phyloP scores from a whole-genome alignment of 2,888 invertebrate species.

The Celastrina argiolus region DNA sequence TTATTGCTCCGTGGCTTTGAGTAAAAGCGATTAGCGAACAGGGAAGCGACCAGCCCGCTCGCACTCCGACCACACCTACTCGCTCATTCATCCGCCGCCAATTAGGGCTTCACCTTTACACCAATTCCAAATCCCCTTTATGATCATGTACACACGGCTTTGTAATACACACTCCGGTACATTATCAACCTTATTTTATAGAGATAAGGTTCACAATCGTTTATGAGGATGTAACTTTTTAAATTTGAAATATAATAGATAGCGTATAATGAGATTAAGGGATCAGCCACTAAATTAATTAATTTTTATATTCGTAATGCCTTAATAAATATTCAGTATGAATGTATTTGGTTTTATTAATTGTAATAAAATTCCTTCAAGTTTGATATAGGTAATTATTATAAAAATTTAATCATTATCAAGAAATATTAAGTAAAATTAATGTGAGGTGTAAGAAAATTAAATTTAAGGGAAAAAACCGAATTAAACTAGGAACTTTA shows the following conservation, averaged over 20 bases:
- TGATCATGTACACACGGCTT: slow-evolving; percentile 3
- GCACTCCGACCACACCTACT: slow-evolving; percentile 33
- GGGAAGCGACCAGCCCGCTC: slow-evolving; percentile 32
- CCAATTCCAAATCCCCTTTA: slow-evolving; percentile 30
- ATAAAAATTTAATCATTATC: no score
- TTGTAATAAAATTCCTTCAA: not conserved
- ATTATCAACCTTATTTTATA: slow-evolving; percentile 31
- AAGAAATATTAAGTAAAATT: no score
- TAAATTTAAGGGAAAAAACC: no score
- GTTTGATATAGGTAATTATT: no score
- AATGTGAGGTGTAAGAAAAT: no score
- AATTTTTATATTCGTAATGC: slow-evolving; percentile 5
- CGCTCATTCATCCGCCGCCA: slow-evolving; percentile 57
- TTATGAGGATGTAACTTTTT: not conserved
- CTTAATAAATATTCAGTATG: not conserved
- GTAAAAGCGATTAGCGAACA: not conserved
- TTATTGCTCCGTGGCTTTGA: not conserved
- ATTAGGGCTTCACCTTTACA: slow-evolving; percentile 66
- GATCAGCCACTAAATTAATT: slow-evolving; percentile 10
- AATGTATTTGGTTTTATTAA: not conserved
- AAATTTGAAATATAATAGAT: slow-evolving; percentile 1
- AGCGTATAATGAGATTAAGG: slow-evolving; percentile 13
- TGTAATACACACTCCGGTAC: slow-evolving; percentile 24
- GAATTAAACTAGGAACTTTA: no score
- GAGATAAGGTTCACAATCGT: not conserved